Evolutionary conservation across 2,797 vertebrate species (phyloP).

Genomic region (Masticophis lateralis): DNA sequence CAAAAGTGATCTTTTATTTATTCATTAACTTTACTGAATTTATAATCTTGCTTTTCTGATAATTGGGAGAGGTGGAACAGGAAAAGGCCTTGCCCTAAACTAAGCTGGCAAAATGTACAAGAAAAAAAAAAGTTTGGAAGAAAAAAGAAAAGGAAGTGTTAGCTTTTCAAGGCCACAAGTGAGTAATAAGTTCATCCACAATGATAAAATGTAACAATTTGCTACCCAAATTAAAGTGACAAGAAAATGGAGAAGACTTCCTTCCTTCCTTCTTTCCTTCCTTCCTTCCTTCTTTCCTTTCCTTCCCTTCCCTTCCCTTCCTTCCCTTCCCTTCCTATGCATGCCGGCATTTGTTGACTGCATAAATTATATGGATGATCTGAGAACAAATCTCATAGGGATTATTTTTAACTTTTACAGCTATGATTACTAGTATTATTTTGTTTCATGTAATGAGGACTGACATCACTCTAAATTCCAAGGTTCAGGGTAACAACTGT

Average conservation of each 20-base stretch:
- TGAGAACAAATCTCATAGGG: not conserved
- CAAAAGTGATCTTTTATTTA: not conserved
- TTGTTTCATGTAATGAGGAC: conserved; percentile 13
- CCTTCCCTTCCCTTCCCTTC: not conserved
- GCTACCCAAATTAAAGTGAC: not conserved
- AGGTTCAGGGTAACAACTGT: conserved; percentile 10
- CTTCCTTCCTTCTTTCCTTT: not conserved
- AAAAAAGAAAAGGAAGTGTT: not conserved
- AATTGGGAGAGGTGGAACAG: not conserved
- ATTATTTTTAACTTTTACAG: conserved; percentile 30
- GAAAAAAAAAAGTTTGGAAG: not conserved
- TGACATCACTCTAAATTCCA: conserved; percentile 5
- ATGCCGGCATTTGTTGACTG: not conserved
- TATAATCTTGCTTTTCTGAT: not conserved
- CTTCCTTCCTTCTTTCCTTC: not conserved
- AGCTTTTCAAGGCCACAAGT: not conserved
- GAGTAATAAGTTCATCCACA: not conserved
- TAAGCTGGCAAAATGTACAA: not conserved
- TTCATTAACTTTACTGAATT: not conserved
- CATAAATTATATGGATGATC: not conserved
- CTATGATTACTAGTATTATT: conserved; percentile 23
- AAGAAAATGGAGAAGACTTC: not conserved
- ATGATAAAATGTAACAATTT: not conserved
- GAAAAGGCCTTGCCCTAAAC: not conserved
- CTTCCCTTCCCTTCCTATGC: not conserved